Evolutionary conservation across 1,140 invertebrate genomes (phyloP).

Genomic region (Acromyrmex heyeri): DNA sequence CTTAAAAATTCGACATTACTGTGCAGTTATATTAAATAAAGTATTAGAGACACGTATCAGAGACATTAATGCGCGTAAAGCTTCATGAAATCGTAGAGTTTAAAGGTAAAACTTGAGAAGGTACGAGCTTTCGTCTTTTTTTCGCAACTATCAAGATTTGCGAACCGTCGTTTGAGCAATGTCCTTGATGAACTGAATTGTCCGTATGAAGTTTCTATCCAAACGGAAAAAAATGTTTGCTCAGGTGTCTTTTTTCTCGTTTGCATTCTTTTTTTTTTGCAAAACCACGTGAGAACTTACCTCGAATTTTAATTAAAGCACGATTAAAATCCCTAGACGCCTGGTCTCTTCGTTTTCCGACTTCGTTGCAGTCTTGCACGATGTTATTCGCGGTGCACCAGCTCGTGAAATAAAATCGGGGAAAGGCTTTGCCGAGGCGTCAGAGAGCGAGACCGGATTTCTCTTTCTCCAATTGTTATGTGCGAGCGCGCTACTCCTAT

Average conservation of each 20-base stretch:
- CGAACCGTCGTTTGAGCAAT: neutral
- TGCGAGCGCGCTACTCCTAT: neutral
- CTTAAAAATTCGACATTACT: neutral
- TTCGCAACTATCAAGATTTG: neutral
- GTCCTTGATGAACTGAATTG: constrained; percentile 16
- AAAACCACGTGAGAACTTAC: neutral
- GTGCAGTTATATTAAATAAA: neutral
- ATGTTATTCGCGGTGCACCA: constrained; percentile 36
- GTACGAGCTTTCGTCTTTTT: neutral
- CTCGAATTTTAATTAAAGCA: constrained; percentile 64
- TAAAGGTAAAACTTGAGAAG: neutral
- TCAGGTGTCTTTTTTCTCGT: constrained; percentile 1
- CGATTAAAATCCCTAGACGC: constrained; percentile 49
- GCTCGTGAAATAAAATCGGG: constrained; percentile 61
- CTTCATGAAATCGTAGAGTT: neutral
- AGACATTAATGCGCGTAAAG: neutral
- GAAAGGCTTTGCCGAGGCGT: constrained; percentile 50
- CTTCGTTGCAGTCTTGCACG: constrained; percentile 26
- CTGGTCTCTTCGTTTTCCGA: neutral
- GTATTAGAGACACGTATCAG: neutral
- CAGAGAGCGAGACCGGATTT: constrained; percentile 48
- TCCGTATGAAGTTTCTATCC: constrained; percentile 4
- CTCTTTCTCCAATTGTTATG: constrained; percentile 37
- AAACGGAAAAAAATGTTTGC: constrained; percentile 4
- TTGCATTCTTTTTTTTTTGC: neutral